Percentiles rank a stretch among this genome's conserved stretches.
These are phyloP conservation scores for Propithecus coquereli DNA, from an alignment of 2,113 vertebrate genomes.

Conservation along the genomic window DNA sequence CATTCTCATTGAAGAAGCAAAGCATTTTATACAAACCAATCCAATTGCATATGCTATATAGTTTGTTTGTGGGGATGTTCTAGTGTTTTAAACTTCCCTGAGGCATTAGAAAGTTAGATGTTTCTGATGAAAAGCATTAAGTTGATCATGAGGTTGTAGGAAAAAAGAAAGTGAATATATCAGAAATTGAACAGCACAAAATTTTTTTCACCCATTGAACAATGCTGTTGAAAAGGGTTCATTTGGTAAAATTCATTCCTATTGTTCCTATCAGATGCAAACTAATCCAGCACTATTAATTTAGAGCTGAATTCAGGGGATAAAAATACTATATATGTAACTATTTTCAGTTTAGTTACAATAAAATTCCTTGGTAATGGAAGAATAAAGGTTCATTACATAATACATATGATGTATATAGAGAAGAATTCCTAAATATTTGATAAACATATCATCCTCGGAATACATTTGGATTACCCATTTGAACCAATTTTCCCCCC, in stretches of 20 bases:
- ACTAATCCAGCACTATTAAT: neutral
- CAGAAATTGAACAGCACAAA: neutral
- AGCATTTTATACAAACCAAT: neutral
- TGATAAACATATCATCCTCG: neutral
- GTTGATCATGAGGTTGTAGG: neutral
- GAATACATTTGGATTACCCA: neutral
- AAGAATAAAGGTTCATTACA: neutral
- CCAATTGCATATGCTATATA: neutral
- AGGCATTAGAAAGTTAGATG: neutral
- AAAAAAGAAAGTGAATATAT: neutral
- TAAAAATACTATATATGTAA: neutral
- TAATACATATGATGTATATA: neutral
- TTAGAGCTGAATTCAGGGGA: neutral
- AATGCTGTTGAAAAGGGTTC: neutral
- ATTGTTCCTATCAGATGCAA: neutral
- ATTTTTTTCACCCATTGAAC: neutral
- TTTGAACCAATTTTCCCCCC: neutral
- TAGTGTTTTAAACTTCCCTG: slow-evolving; percentile 24
- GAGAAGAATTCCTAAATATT: neutral
- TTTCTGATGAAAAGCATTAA: slow-evolving; percentile 40
- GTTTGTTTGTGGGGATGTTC: neutral
- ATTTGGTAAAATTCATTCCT: slow-evolving; percentile 39
- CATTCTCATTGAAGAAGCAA: slow-evolving; percentile 1
- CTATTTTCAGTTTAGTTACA: slow-evolving; percentile 8
- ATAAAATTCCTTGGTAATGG: neutral